Evolutionary conservation across 2,113 vertebrate genomes (phyloP).

Genomic region (Pteruthius melanotis): DNA sequence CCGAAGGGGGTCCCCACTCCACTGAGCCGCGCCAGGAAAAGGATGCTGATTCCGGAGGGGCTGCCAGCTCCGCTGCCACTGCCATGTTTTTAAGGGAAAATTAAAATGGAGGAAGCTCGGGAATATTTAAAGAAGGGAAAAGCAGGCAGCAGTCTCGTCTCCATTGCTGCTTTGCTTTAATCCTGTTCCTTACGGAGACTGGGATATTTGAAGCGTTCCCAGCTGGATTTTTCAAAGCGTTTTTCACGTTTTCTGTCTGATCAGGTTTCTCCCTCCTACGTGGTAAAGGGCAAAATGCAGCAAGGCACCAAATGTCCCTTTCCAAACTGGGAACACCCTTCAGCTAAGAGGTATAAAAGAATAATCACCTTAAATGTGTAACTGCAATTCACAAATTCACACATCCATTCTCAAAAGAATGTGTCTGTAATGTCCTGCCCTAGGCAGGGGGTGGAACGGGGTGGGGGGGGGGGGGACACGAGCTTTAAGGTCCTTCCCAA

Average conservation of each 20-base stretch:
- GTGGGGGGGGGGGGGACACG: no score
- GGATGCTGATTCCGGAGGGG: conserved; percentile 43
- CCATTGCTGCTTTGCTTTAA: background rate
- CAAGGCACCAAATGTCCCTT: background rate
- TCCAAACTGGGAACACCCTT: background rate
- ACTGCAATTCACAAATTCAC: background rate
- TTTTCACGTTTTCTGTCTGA: background rate
- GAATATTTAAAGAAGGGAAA: conserved; percentile 70
- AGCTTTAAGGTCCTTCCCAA: background rate
- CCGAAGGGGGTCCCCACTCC: conserved; percentile 78
- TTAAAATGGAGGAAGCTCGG: conserved; percentile 80
- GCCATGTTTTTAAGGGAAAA: conserved; percentile 71
- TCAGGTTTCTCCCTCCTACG: rapidly evolving
- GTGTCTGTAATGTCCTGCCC: background rate
- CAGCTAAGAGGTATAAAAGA: background rate
- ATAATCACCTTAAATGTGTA: background rate
- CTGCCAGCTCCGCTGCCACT: conserved; percentile 36
- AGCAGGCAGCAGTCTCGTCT: conserved; percentile 39
- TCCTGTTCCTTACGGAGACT: background rate
- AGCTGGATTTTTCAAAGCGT: background rate
- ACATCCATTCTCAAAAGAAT: background rate
- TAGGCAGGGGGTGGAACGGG: background rate
- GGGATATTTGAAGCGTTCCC: background rate
- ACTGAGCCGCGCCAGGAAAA: conserved; percentile 22
- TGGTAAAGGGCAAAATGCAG: background rate